Evolutionary conservation across 2,888 invertebrate species (phyloP).

Genomic region (Tipula confusa): DNA sequence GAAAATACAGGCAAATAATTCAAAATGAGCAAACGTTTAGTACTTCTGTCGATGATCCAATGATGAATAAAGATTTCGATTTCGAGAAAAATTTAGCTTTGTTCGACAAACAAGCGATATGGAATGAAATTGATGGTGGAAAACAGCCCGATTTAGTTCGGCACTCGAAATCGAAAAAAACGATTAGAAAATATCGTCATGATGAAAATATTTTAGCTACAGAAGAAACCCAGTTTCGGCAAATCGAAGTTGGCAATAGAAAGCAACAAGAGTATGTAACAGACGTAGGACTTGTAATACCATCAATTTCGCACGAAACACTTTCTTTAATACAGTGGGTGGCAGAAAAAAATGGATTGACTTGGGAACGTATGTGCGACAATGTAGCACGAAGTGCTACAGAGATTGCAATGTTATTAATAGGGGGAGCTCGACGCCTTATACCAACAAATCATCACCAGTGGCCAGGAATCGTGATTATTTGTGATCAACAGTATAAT

Average conservation of each 20-base stretch:
- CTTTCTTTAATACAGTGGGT: slow-evolving; percentile 64
- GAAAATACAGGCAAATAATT: slow-evolving; percentile 36
- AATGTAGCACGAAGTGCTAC: slow-evolving; percentile 78
- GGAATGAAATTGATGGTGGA: slow-evolving; percentile 64
- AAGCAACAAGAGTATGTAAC: slow-evolving; percentile 37
- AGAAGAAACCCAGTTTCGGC: slow-evolving; percentile 59
- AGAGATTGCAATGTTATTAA: slow-evolving; percentile 76
- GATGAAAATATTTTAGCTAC: slow-evolving; percentile 79
- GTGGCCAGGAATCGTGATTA: slow-evolving; percentile 72
- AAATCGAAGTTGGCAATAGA: slow-evolving; percentile 57
- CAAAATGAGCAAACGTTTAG: slow-evolving; percentile 46
- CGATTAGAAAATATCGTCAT: slow-evolving; percentile 58
- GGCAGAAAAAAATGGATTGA: slow-evolving; percentile 64
- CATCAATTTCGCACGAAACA: slow-evolving; percentile 63
- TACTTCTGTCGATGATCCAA: slow-evolving; percentile 47
- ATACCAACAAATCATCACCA: slow-evolving; percentile 86
- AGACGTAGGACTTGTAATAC: slow-evolving; percentile 78
- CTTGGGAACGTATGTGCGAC: slow-evolving; percentile 63
- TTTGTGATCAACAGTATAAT: slow-evolving; percentile 66
- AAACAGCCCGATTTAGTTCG: slow-evolving; percentile 50
- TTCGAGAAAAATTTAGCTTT: slow-evolving; percentile 90
- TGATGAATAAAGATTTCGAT: slow-evolving; percentile 71
- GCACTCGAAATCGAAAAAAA: slow-evolving; percentile 40
- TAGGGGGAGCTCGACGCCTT: slow-evolving; percentile 79
- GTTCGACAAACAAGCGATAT: slow-evolving; percentile 80